Evolutionary conservation across 2,888 invertebrate species (phyloP), one percentile per base, ranked within the genome.

Genomic region (Leptarthrus brevirostris): DNA sequence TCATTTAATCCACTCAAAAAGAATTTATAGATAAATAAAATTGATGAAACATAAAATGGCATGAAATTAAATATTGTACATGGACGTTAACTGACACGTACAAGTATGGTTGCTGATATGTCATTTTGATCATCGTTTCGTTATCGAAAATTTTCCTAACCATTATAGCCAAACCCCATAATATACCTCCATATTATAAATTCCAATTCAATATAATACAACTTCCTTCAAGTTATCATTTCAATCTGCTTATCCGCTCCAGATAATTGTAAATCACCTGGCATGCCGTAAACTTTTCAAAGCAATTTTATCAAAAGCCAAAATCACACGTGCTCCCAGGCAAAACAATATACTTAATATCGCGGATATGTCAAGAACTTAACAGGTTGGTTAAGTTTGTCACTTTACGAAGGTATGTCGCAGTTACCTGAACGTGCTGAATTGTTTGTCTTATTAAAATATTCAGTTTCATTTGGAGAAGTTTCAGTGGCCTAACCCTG

Each of bases 361-460:
- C 47, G 64, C 64, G 64, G 47, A 47, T 66, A 66, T 47, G 64
- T 47, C 44, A 66, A 52, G 52, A 52, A 20, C 22, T 26, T 44
- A 66, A 16, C 64, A 66, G 64, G 64, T 66, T 66, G 52, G 52
- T 52, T 52, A 52, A 52, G 20, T 52, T 22, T 22, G 24, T 10
- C 47, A 24, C 26, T 20, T 22, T 18, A 12, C 0, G 40, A 12
- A 6, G 40, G 40, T 40, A 40, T 40, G 2, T 3, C 30, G 30
- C 8, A 30, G 30, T 12, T 52, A 52, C 52, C 49, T 52, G 69
- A 24, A 52, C 30, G 22, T 52, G 69, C 69, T 69, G 52, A 69
- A 24, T 52, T 69, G 69, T 56, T 56, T 61, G 52, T 64, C 73
- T 73, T 73, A 73, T 73, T 73, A 73, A 49, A 73, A 73, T 73